Conservation (phyloP, 2,888 invertebrate species). For the Acanthosoma haemorrhoidale region DNA sequence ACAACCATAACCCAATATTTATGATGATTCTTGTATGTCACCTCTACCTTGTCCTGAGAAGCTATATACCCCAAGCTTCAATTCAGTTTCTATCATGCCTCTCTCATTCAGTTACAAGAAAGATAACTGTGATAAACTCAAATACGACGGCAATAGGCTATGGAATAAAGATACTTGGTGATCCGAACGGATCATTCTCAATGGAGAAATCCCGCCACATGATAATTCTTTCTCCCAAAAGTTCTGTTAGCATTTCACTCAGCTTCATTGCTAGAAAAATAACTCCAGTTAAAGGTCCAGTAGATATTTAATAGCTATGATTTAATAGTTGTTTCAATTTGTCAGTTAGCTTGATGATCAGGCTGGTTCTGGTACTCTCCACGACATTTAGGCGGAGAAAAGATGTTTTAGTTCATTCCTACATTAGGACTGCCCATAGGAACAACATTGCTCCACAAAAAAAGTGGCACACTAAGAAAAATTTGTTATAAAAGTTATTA, state of each 20-base stretch:
- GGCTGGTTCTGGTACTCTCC: too few species aligned
- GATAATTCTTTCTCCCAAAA: slow-evolving; percentile 39
- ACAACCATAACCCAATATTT: slow-evolving; percentile 53
- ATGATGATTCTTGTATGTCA: slow-evolving; percentile 56
- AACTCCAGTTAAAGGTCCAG: slow-evolving; percentile 41
- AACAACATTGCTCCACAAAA: too few species aligned
- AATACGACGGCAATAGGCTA: slow-evolving; percentile 40
- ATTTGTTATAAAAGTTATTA: too few species aligned
- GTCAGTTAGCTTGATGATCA: too few species aligned
- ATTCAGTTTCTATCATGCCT: slow-evolving; percentile 31
- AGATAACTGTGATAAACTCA: slow-evolving; percentile 42
- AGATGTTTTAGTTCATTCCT: too few species aligned
- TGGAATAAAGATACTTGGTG: slow-evolving; percentile 42
- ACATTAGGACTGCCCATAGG: too few species aligned
- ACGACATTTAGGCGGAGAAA: too few species aligned
- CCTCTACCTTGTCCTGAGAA: slow-evolving; percentile 51
- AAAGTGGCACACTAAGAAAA: too few species aligned
- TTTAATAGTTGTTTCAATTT: too few species aligned
- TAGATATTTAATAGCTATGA: too few species aligned
- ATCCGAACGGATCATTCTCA: slow-evolving; percentile 41
- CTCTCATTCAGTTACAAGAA: slow-evolving; percentile 36
- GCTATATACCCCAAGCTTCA: slow-evolving; percentile 27
- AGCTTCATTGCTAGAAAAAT: slow-evolving; percentile 44
- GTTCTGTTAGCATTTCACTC: slow-evolving; percentile 40
- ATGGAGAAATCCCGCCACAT: slow-evolving; percentile 27